Conservation (phyloP, 2,797 vertebrate genomes). For the Lates japonicus region DNA sequence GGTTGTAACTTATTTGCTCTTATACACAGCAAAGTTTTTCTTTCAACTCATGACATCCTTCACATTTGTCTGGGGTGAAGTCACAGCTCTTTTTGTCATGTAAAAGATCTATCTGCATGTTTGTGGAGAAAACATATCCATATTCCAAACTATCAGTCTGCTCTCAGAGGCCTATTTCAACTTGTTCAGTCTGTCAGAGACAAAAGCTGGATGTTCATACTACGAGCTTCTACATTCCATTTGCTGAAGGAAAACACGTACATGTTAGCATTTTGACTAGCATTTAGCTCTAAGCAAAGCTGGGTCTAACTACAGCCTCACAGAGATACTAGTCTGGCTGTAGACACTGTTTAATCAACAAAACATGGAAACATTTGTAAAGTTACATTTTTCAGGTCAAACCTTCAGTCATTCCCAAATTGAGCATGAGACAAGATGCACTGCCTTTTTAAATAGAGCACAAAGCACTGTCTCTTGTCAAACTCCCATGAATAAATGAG, state of each 20-base stretch:
- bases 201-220: neutral
- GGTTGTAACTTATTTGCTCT: constrained; percentile 4
- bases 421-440: too few relatives aligned
- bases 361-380: too few relatives aligned
- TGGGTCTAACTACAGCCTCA: neutral
- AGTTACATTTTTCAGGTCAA: too few relatives aligned
- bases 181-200: constrained; percentile 25
- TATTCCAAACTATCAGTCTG: constrained; percentile 32
- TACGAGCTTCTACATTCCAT: too few relatives aligned
- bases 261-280: too few relatives aligned
- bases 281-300: too few relatives aligned
- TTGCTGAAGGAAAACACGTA: too few relatives aligned
- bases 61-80: neutral
- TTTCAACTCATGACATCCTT: constrained; percentile 12
- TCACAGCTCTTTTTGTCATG: neutral
- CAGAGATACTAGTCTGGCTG: too few relatives aligned
- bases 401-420: too few relatives aligned
- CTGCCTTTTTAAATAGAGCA: neutral
- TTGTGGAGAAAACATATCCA: constrained; percentile 28
- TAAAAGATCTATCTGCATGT: neutral
- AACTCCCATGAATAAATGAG: neutral
- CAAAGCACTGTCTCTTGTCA: neutral
- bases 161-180: constrained; percentile 1
- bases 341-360: neutral
- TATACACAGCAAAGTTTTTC: constrained; percentile 10